phyloP scores from a whole-genome alignment of 2,797 vertebrate genomes.

The Oreochromis grahami region DNA sequence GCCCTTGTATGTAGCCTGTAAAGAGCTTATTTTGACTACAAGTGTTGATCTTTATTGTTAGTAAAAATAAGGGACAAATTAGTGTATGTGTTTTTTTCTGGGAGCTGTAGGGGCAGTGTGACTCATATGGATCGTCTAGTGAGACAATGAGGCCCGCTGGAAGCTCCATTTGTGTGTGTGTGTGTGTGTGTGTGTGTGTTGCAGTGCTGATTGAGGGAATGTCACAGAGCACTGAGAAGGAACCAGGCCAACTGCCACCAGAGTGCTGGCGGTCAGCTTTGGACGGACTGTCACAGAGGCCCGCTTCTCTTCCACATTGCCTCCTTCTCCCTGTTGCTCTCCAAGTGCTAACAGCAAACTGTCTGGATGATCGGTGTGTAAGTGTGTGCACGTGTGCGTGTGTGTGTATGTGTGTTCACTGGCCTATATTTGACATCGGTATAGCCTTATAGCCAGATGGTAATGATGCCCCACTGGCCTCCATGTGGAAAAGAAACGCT shows the following conservation, averaged over 20 bases:
- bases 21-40: not conserved
- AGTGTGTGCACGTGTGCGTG: not conserved
- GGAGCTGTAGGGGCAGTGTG: slow-evolving; percentile 35
- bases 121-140: slow-evolving; percentile 49
- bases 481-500: slow-evolving; percentile 52
- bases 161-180: slow-evolving; percentile 19
- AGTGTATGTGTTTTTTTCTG: slow-evolving; percentile 14
- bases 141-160: slow-evolving; percentile 49
- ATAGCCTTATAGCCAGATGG: slow-evolving; percentile 64
- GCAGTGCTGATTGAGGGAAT: slow-evolving; percentile 62
- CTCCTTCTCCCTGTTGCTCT: slow-evolving; percentile 49
- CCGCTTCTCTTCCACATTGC: slow-evolving; percentile 39
- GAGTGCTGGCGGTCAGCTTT: slow-evolving; percentile 66
- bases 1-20: too few relatives aligned
- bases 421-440: slow-evolving; percentile 58
- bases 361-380: slow-evolving; percentile 37
- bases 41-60: slow-evolving; percentile 18
- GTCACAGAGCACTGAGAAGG: slow-evolving; percentile 60
- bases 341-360: slow-evolving; percentile 37
- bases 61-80: slow-evolving; percentile 23
- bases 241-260: slow-evolving; percentile 75
- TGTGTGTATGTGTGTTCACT: slow-evolving; percentile 32
- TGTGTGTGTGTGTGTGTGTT: slow-evolving; percentile 12
- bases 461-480: slow-evolving; percentile 60
- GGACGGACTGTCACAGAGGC: slow-evolving; percentile 64